Conservation (phyloP, 2,797 vertebrate genomes). For the Oreochromis grahami region DNA sequence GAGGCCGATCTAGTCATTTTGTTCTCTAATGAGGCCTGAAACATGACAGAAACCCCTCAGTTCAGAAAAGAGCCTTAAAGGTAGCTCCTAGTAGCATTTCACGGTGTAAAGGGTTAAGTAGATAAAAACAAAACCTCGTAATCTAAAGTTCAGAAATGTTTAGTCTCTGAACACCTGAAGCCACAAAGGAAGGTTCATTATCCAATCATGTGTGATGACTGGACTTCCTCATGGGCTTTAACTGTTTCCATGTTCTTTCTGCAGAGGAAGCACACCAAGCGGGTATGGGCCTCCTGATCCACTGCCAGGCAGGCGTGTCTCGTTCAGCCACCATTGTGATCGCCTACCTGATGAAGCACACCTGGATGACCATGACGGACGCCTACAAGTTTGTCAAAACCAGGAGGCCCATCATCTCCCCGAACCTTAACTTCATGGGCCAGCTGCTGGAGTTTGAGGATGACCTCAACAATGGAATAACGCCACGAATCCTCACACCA, state of each 20-base stretch:
- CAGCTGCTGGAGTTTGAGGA: slow-evolving; percentile 98
- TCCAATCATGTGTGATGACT: not conserved
- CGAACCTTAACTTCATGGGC: slow-evolving; percentile 99
- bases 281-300: slow-evolving; percentile 94
- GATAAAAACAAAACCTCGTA: not conserved
- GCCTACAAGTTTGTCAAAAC: slow-evolving; percentile 99
- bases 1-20: not conserved
- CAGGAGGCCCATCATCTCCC: slow-evolving; percentile 97
- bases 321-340: slow-evolving; percentile 98
- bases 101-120: not conserved
- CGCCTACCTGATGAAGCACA: slow-evolving; percentile 99
- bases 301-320: slow-evolving; percentile 98
- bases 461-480: slow-evolving; percentile 96
- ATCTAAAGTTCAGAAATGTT: not conserved
- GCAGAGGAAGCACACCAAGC: slow-evolving; percentile 97
- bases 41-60: not conserved
- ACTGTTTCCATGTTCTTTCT: slow-evolving; percentile 21
- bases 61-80: not conserved
- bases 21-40: not conserved
- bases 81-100: not conserved
- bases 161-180: not conserved
- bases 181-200: not conserved
- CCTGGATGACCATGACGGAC: slow-evolving; percentile 98
- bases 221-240: not conserved
- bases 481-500: slow-evolving; percentile 94